phyloP scores from a whole-genome alignment of 1,140 invertebrate genomes.

The Patella vulgata region DNA sequence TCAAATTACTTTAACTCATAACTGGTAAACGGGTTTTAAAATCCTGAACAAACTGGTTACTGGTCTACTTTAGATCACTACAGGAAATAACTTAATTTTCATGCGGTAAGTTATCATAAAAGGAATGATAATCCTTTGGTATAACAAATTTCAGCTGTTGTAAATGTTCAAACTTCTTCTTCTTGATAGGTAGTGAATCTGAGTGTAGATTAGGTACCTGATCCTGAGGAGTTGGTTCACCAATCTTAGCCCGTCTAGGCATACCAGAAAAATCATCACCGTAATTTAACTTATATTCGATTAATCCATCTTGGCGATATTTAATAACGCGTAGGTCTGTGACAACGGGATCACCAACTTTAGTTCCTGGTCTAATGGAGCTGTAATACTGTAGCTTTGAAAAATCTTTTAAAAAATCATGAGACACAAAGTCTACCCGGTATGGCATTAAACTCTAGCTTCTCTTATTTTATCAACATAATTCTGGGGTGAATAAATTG shows the following conservation, averaged over 20 bases:
- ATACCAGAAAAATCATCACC: neutral
- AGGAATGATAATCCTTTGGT: slow-evolving; percentile 9
- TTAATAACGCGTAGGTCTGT: slow-evolving; percentile 6
- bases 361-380: slow-evolving; percentile 6
- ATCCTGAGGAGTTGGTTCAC: neutral
- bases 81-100: too few species aligned
- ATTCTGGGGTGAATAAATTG: slow-evolving; percentile 10
- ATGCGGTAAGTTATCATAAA: slow-evolving; percentile 17
- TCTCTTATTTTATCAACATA: slow-evolving; percentile 14
- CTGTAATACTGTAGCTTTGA: too few species aligned
- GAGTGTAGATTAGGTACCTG: neutral
- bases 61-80: too few species aligned
- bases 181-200: neutral
- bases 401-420: too few species aligned
- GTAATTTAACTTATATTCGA: slow-evolving; percentile 3
- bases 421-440: slow-evolving; percentile 3
- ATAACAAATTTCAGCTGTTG: slow-evolving; percentile 16
- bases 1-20: too few species aligned
- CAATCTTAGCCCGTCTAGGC: neutral
- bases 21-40: too few species aligned
- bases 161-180: slow-evolving; percentile 4
- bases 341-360: slow-evolving; percentile 2
- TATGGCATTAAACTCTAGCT: slow-evolving; percentile 10
- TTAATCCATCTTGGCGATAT: slow-evolving; percentile 10
- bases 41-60: too few species aligned